phyloP scores from a whole-genome alignment of 2,113 vertebrate genomes.

The Muntiacus muntjak region DNA sequence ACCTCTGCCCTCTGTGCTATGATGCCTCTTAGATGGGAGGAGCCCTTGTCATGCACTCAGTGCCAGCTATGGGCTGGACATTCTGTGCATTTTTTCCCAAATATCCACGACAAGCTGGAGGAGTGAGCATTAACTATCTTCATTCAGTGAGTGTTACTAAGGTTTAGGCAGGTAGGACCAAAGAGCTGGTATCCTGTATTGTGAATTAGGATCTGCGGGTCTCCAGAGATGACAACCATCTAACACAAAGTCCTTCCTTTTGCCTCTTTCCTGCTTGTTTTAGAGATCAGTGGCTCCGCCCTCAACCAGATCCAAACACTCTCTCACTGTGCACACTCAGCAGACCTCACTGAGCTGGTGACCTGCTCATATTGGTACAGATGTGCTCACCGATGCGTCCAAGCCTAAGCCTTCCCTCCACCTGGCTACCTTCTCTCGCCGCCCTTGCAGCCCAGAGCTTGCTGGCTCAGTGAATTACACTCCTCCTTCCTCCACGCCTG shows the following conservation, averaged over 20 bases:
- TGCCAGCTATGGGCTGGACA: not conserved
- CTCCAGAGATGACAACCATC: not conserved
- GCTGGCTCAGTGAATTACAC: too few relatives aligned
- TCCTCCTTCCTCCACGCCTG: not conserved
- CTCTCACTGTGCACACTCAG: not conserved
- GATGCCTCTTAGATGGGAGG: not conserved
- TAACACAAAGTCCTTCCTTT: not conserved
- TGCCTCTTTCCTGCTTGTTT: not conserved
- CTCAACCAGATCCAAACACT: not conserved
- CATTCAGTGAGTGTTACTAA: not conserved
- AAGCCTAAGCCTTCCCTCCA: not conserved
- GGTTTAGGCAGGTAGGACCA: not conserved
- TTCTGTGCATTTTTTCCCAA: not conserved
- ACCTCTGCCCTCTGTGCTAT: fast-evolving
- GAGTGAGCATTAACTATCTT: not conserved
- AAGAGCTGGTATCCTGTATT: not conserved
- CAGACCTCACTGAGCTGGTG: not conserved
- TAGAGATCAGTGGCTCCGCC: not conserved
- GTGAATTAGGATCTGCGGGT: not conserved
- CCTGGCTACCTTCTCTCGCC: not conserved
- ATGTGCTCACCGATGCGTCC: not conserved
- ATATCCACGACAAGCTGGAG: not conserved
- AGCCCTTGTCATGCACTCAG: not conserved
- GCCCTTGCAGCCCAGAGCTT: not conserved
- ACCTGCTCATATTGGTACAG: not conserved